Conservation (phyloP, 2,888 invertebrate genomes). For the Patella caerulea region DNA sequence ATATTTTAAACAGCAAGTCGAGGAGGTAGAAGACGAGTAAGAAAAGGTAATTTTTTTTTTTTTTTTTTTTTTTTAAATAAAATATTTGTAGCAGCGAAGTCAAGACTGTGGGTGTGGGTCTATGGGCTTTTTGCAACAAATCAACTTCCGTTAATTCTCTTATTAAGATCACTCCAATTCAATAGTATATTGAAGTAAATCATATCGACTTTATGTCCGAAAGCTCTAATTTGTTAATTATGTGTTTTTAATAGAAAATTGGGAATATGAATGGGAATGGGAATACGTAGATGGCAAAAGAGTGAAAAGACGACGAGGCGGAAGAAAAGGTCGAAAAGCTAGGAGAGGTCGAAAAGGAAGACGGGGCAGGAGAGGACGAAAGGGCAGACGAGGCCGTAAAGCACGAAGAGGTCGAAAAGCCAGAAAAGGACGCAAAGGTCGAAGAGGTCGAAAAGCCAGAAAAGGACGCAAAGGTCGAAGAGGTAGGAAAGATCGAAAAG, state of each 20-base stretch:
- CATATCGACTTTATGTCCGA: too few relatives aligned
- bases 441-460: background rate
- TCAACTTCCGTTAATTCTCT: too few relatives aligned
- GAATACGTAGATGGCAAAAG: background rate
- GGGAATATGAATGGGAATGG: constrained; percentile 5
- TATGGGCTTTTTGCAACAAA: too few relatives aligned
- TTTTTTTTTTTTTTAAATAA: too few relatives aligned
- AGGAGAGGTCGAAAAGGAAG: constrained; percentile 1
- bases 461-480: background rate
- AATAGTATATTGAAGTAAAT: too few relatives aligned
- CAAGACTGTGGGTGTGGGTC: background rate
- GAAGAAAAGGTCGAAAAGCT: too few relatives aligned
- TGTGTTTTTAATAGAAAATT: background rate
- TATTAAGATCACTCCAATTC: too few relatives aligned
- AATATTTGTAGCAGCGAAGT: background rate
- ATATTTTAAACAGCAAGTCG: background rate
- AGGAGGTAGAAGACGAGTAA: too few relatives aligned
- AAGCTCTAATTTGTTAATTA: background rate
- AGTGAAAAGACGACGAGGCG: constrained; percentile 9
- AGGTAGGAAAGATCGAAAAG: background rate
- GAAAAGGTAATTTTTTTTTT: too few relatives aligned
- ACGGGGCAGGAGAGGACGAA: background rate
- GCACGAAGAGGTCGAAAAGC: constrained; percentile 13
- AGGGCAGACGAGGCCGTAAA: constrained; percentile 2
- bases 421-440: background rate